A percentile compares a stretch with the other conserved stretches of the same genome.
Conservation (phyloP, 92 coral and sea anemone species). For the Epizoanthus fatuus region DNA sequence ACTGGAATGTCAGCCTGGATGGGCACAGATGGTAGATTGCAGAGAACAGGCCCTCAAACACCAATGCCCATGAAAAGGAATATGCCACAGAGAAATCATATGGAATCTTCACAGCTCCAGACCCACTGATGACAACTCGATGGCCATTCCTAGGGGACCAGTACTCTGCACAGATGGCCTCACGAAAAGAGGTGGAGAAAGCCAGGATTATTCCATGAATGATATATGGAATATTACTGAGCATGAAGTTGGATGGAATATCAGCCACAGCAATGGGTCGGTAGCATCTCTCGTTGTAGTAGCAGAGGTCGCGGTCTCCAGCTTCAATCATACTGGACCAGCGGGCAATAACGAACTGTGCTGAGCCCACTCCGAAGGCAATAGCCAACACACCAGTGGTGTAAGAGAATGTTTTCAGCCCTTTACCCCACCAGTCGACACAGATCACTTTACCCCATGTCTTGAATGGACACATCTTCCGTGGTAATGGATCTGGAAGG, state of each 20-base stretch:
- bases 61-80: conserved; percentile 94
- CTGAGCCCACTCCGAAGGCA: conserved; percentile 93
- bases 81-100: conserved; percentile 90
- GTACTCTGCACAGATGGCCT: conserved; percentile 77
- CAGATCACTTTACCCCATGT: conserved; percentile 78
- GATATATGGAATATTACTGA: conserved; percentile 90
- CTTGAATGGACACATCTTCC: conserved; percentile 66
- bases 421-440: conserved; percentile 85
- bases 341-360: conserved; percentile 94
- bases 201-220: conserved; percentile 87
- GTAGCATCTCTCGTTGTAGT: conserved; percentile 96
- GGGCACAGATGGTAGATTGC: conserved; percentile 96
- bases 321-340: conserved; percentile 93
- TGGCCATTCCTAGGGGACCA: conserved; percentile 6
- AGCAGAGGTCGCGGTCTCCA: conserved; percentile 96
- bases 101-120: conserved; percentile 52
- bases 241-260: conserved; percentile 91
- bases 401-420: conserved; percentile 87
- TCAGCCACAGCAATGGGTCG: conserved; percentile 90
- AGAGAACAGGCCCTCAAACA: conserved; percentile 94
- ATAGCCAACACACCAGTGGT: conserved; percentile 90
- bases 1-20: conserved; percentile 97
- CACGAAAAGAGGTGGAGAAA: conserved; percentile 86
- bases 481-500: conserved; percentile 74
- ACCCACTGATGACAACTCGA: conserved; percentile 1